Percentiles rank a stretch among this genome's conserved stretches.
Evolutionary conservation across 2,113 vertebrate genomes (phyloP).

Genomic region (Monopterus albus): DNA sequence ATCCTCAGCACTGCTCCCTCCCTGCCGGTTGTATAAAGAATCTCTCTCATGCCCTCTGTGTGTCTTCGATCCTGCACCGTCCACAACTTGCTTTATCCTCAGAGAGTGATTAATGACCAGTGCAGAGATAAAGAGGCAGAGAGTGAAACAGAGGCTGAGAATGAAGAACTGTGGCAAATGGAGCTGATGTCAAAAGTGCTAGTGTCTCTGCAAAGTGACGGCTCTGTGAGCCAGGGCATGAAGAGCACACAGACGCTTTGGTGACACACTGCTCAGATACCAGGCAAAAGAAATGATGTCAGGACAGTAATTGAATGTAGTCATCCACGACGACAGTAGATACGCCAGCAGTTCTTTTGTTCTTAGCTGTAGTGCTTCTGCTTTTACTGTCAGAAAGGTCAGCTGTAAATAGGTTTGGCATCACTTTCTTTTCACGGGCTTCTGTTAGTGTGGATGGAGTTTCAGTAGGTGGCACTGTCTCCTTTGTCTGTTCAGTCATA

Average conservation of each 20-base stretch:
- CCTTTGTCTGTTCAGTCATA: background rate
- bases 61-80: constrained; percentile 1
- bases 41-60: background rate
- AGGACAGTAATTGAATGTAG: background rate
- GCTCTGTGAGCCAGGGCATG: background rate
- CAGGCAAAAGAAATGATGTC: constrained; percentile 6
- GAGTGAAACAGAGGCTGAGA: background rate
- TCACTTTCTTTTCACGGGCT: background rate
- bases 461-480: constrained; percentile 6
- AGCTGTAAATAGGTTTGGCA: background rate
- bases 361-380: background rate
- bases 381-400: background rate
- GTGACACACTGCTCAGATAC: constrained; percentile 17
- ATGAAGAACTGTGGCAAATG: background rate
- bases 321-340: constrained; percentile 5
- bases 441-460: background rate
- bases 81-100: constrained; percentile 16
- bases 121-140: background rate
- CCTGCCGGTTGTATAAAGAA: background rate
- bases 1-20: background rate
- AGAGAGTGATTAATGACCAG: constrained; percentile 40
- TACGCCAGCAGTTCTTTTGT: too few relatives aligned
- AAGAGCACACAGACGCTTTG: background rate
- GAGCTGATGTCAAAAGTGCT: constrained; percentile 4
- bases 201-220: constrained; percentile 9